These are phyloP conservation scores for Callipepla squamata DNA, from an alignment of 2,113 vertebrate species.

Conservation along the genomic window DNA sequence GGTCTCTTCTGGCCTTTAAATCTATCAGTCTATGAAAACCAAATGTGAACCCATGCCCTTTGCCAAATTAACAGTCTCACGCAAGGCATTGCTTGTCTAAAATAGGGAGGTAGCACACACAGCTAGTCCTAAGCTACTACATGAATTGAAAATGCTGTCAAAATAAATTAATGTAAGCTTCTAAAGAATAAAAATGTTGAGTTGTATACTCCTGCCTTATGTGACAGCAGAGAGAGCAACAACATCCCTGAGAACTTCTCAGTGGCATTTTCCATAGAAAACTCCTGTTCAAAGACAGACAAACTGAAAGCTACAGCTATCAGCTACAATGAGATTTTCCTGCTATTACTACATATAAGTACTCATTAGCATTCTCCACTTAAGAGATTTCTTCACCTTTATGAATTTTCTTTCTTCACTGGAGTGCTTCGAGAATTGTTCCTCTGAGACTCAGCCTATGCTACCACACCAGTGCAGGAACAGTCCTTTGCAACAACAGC, in stretches of 20 bases:
- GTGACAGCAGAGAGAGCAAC: not conserved
- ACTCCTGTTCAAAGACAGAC: not conserved
- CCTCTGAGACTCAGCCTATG: not conserved
- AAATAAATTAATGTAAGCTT: slow-evolving; percentile 33
- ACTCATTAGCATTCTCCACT: not conserved
- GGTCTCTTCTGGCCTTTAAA: slow-evolving; percentile 64
- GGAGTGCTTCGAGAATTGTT: not conserved
- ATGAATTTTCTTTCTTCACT: not conserved
- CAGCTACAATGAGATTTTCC: not conserved
- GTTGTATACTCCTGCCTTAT: not conserved
- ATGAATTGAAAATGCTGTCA: slow-evolving; percentile 41
- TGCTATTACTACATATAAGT: not conserved
- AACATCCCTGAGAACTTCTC: not conserved
- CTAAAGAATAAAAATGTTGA: slow-evolving; percentile 23
- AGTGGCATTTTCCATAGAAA: not conserved
- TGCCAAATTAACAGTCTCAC: slow-evolving; percentile 62
- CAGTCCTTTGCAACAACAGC: not conserved
- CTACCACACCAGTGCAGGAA: not conserved
- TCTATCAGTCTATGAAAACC: slow-evolving; percentile 60
- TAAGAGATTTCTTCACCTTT: not conserved
- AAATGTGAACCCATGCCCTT: slow-evolving; percentile 66
- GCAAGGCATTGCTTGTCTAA: slow-evolving; percentile 41
- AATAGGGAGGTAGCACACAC: slow-evolving; percentile 42
- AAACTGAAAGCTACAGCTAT: not conserved
- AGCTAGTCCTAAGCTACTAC: slow-evolving; percentile 31